Conservation (phyloP, 2,797 vertebrate species). For the Platyrinchus mystaceus region DNA sequence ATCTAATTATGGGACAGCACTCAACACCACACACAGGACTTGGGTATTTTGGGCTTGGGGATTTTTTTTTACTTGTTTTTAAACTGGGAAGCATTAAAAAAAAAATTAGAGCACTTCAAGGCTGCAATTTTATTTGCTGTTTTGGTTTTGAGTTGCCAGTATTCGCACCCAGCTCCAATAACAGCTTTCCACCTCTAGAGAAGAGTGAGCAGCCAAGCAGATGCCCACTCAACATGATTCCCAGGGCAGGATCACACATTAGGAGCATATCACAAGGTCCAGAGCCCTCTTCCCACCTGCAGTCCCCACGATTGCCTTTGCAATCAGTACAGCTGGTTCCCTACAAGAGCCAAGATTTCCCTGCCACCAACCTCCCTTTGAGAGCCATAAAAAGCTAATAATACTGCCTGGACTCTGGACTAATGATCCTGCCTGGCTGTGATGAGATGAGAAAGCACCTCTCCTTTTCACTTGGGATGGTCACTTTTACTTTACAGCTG, state of each 20-base stretch:
- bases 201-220: not conserved
- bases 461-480: not conserved
- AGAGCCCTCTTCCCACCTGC: not conserved
- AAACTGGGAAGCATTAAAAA: not conserved
- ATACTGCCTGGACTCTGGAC: not conserved
- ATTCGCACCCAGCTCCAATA: not conserved
- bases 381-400: constrained; percentile 3
- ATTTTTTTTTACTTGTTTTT: not conserved
- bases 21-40: not conserved
- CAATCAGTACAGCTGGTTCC: not conserved
- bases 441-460: not conserved
- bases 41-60: not conserved
- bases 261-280: not conserved
- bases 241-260: not conserved
- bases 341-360: not conserved
- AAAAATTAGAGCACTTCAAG: not conserved
- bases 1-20: not conserved
- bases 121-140: not conserved
- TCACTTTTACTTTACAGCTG: not conserved
- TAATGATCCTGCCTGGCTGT: not conserved
- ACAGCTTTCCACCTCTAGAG: not conserved
- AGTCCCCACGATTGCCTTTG: not conserved
- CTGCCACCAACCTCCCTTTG: not conserved
- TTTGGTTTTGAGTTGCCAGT: not conserved
- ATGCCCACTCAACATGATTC: not conserved